Conservation (phyloP, 2,113 vertebrate genomes). For the Ailuropoda melanoleuca region DNA sequence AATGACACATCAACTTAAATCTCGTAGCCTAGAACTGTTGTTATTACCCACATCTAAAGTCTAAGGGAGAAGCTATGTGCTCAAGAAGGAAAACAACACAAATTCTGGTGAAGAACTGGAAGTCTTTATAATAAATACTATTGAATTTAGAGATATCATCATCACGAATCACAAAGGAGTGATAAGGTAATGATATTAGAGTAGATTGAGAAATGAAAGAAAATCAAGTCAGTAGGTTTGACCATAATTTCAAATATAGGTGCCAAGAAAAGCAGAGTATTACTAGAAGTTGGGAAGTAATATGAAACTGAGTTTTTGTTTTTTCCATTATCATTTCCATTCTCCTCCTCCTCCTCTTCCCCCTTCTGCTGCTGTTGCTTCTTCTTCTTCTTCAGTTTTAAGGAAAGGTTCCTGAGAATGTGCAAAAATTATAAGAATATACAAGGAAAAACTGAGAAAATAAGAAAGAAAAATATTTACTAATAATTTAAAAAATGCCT, state of each 20-base stretch:
- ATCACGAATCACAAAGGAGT: neutral
- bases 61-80: neutral
- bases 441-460: neutral
- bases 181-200: neutral
- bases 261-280: neutral
- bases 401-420: rapidly evolving
- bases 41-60: neutral
- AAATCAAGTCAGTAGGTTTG: neutral
- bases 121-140: neutral
- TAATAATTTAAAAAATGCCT: neutral
- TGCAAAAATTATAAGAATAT: neutral
- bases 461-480: neutral
- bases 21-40: neutral
- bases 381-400: neutral
- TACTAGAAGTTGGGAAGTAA: neutral
- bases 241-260: neutral
- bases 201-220: neutral
- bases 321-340: neutral
- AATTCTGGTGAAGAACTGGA: neutral
- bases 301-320: neutral
- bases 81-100: neutral
- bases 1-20: neutral
- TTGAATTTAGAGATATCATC: neutral
- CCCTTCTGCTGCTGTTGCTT: neutral
- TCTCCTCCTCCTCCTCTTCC: neutral